Percentiles rank a stretch among this genome's conserved stretches.
Conservation (phyloP, 2,888 invertebrate species). For the Lasioglossum zephyrum region DNA sequence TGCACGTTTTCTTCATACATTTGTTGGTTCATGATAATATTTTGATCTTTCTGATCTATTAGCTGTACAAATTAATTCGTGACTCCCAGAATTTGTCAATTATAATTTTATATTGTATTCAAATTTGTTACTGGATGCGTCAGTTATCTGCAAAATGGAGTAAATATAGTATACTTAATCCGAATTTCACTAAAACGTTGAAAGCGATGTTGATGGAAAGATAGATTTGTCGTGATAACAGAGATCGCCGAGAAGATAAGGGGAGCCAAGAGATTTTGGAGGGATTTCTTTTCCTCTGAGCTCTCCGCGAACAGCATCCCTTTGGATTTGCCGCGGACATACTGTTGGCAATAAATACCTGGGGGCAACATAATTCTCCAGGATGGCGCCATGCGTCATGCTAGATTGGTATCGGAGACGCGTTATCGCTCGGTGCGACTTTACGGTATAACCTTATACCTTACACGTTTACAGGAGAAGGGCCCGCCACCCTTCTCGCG, state of each 20-base stretch:
- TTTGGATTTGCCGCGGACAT: constrained; percentile 55
- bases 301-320: constrained; percentile 31
- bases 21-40: too few relatives aligned
- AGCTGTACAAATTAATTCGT: not conserved
- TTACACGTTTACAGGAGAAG: constrained; percentile 63
- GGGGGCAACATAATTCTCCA: constrained; percentile 73
- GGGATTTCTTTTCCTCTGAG: constrained; percentile 22
- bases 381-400: constrained; percentile 76
- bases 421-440: constrained; percentile 73
- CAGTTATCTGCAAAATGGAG: not conserved
- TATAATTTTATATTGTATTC: not conserved
- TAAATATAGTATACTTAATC: not conserved
- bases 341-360: constrained; percentile 76
- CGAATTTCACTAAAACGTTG: not conserved
- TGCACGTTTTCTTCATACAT: too few relatives aligned
- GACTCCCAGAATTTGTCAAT: not conserved
- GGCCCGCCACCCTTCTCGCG: constrained; percentile 56
- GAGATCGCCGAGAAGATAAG: not conserved
- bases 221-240: not conserved
- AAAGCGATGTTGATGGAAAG: not conserved
- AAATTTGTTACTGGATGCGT: not conserved
- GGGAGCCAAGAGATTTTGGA: not conserved
- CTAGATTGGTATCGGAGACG: constrained; percentile 79
- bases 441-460: constrained; percentile 70
- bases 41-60: not conserved